A percentile compares a stretch with the other conserved stretches of the same genome.
phyloP scores from a whole-genome alignment of 2,797 vertebrate genomes.

The Poeciliopsis presidionis region DNA sequence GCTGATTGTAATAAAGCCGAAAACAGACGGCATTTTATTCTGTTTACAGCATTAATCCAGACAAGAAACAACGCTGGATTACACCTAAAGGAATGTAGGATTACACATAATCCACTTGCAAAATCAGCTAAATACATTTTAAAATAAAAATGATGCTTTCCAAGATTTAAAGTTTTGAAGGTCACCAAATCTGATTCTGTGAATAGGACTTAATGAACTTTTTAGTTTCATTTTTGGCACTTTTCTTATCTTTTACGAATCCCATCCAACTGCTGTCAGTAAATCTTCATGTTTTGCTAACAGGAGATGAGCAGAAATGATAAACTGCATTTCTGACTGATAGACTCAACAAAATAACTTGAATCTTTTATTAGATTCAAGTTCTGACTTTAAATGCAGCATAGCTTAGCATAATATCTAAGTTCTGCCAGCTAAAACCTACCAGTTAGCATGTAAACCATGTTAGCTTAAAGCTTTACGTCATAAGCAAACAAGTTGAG shows the following conservation, averaged over 20 bases:
- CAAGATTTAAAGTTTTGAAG: not conserved
- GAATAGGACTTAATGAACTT: not conserved
- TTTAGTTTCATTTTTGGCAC: not conserved
- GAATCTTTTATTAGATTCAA: not conserved
- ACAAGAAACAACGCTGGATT: not conserved
- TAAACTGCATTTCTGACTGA: not conserved
- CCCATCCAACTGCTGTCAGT: not conserved
- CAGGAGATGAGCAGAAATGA: not conserved
- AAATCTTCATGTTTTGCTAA: not conserved
- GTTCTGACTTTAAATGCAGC: not conserved
- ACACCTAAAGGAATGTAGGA: not conserved
- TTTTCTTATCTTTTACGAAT: not conserved
- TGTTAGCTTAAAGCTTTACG: not conserved
- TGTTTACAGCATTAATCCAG: not conserved
- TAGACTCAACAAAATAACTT: not conserved
- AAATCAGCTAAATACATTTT: not conserved
- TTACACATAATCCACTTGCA: not conserved
- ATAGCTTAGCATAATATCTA: not conserved
- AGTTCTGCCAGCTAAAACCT: too few species aligned
- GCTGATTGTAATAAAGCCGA: slow-evolving; percentile 24
- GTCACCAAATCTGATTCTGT: not conserved
- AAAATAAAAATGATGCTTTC: not conserved
- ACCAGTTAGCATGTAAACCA: too few species aligned
- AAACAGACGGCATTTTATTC: slow-evolving; percentile 2
- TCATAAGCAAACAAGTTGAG: not conserved